Base-by-base conservation (phyloP, 2,113 vertebrate genomes). In the Echinops telfairi region DNA sequence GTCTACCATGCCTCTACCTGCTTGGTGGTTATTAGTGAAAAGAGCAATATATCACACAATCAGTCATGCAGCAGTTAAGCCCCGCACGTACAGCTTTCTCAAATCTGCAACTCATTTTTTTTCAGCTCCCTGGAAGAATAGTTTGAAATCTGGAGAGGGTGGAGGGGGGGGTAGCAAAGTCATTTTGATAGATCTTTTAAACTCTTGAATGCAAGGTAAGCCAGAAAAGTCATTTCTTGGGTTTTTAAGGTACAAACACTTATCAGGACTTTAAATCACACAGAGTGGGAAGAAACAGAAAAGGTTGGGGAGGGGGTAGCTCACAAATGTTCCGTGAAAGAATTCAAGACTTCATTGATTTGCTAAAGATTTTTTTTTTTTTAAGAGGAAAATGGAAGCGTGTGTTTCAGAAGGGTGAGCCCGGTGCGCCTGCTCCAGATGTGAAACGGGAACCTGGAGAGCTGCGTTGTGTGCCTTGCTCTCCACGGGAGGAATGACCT, bases 1-100 rank as follows among this genome's bases (percentile, higher is more conserved):
- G 97, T 97, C 98, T 97, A 95, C 98, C 97, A 97, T 98, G 98
- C 96, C 97, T 97, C 96, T 98, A 98, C 98, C 98, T 98, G 98
- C 97, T 98, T 96, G 97, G 98, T 95, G 94, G 98, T 96, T 98
- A 96, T 98, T 98, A 98, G 98, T 97, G 97, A 98, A 98, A 98
- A 98, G 97, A 97, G 96, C 96, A 97, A 98, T 98, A 97, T 97
- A 98, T 98, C 97, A 98, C 93, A 96, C 96, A 97, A 98, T 98
- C 97, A 97, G 95, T 97, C 97, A 94, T 85, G 91, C 88, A 94
- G 95, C 94, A 92, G 96, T 97, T 95, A 95, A 94, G 88, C 92
- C 94, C 93, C 71, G 64, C 96, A 97, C 96, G 96, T 91, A 96
- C 94, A 92, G 95, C 87, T 96, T 97, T 97, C 96, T 96, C 95